Conservation (phyloP, 2,888 invertebrate species). For the Tenthredo distinguenda region DNA sequence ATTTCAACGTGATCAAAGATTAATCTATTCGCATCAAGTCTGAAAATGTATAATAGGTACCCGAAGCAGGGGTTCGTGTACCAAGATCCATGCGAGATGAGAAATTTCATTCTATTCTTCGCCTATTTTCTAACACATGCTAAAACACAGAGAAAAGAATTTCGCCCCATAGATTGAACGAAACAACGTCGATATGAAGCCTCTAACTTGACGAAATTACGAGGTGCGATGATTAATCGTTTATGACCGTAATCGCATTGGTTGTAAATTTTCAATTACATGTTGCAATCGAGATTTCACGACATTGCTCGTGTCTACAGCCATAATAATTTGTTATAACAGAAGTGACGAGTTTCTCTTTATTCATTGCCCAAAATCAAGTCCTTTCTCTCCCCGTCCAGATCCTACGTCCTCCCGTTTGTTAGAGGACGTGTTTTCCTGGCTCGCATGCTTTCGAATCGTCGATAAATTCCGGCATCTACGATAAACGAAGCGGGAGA, state of each 20-base stretch:
- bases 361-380: background rate
- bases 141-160: background rate
- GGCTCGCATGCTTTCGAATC: background rate
- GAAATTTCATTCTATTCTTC: background rate
- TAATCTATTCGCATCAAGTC: background rate
- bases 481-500: background rate
- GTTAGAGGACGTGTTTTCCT: conserved; percentile 10
- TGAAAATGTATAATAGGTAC: background rate
- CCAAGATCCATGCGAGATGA: background rate
- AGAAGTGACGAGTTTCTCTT: background rate
- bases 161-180: background rate
- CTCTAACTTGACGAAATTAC: background rate
- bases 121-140: background rate
- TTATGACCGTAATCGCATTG: background rate
- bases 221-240: background rate
- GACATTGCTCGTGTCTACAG: background rate
- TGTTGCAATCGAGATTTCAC: background rate
- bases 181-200: background rate
- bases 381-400: background rate
- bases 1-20: background rate
- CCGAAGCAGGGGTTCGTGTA: background rate
- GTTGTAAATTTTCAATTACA: background rate
- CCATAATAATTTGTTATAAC: background rate
- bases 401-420: background rate
- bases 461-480: background rate